Base-by-base conservation (phyloP, 1,140 invertebrate genomes). In the Zaprionus capensis region DNA sequence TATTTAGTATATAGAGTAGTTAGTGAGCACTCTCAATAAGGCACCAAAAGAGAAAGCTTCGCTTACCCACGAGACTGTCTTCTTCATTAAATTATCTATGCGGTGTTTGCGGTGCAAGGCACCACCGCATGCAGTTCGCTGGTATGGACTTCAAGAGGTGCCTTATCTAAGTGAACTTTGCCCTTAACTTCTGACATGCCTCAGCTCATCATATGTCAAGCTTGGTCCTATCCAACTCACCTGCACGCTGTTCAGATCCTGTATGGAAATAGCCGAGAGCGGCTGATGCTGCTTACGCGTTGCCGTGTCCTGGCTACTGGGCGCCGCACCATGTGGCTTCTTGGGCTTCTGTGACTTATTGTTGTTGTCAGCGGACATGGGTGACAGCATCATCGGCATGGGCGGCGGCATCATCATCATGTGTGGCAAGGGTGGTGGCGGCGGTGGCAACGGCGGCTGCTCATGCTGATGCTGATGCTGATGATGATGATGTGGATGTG, bases 201-300 rank as follows among this genome's bases (percentile, higher is more conserved):
- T 34, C 9, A 34, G 31, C 3, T 3, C 0, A 34, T 11, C 31
- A 31, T 31, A 31, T 7, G 6, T 31, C 28, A 31, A 9, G 5
- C 26, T 28, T 28, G 26, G 2, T 3, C 3, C 0, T 9, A 34
- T 34, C 31, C 31, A 34, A 64, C 71, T 84, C 56, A 93, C 92
- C 82, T 96, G 95, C 0, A 98, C 97, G 64, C 96, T 97, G 71
- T 96, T 96, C 24, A 98, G 93, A 84, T 98, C 97, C 58, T 97
- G 96, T 71, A 96, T 96, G 81, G 96, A 97, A 84, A 98, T 97
- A 7, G 96, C 95, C 0, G 96, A 96, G 3, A 97, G 92, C 1
- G 96, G 96, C 91, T 96, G 96, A 58, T 95, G 94, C 46, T 93
- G 93, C 90, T 93, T 93, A 78, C 93, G 90, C n/a, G 90, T 93